Base-by-base conservation (phyloP, 2,797 vertebrate species). In the Premnoplex brunnescens region DNA sequence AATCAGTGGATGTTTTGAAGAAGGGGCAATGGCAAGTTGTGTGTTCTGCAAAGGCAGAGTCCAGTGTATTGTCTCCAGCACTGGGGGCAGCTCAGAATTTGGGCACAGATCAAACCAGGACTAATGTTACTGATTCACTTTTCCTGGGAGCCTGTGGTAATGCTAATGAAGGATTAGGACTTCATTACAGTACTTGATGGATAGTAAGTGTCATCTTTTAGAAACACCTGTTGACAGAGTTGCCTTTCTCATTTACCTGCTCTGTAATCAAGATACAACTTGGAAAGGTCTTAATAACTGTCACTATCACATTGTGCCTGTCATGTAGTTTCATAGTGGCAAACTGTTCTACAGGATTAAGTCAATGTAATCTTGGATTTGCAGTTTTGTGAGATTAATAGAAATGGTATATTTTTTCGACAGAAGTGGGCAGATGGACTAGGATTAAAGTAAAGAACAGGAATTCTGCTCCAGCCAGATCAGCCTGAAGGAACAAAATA, bases 1-100 rank as follows among this genome's bases (percentile, higher is more conserved):
- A 32, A 37, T 62, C n/a, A 12, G 5, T 0, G 1, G 46, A 18
- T 0, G 0, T 44, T 87, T 54, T 19, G 41, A 46, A 30, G 4
- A 30, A 51, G 28, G 0, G 1, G 26, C 74, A 43, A 44, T 12
- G 28, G 27, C 43, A 55, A 68, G 15, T 1, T 48, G 19, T 17
- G 13, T 43, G 27, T 12, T 64, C 48, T 2, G 1, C 26, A 5
- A 52, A 41, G 80, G 17, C 26, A 77, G 77, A 58, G n/a, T 17
- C 63, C 41, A 1, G 2, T 43, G 6, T 27, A 0, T 63, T 78
- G 37, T 64, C 22, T 59, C 43, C 52, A 59, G 39, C 51, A 43
- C 28, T 2, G 2, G 7, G 23, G 36, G 39, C 10, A 85, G 51
- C 26, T 68, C 36, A 30, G 58, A 58, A 71, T 55, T 46, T 14